These are phyloP conservation scores for Encarsia formosa DNA, from an alignment of 2,888 invertebrate species.

Conservation along the genomic window DNA sequence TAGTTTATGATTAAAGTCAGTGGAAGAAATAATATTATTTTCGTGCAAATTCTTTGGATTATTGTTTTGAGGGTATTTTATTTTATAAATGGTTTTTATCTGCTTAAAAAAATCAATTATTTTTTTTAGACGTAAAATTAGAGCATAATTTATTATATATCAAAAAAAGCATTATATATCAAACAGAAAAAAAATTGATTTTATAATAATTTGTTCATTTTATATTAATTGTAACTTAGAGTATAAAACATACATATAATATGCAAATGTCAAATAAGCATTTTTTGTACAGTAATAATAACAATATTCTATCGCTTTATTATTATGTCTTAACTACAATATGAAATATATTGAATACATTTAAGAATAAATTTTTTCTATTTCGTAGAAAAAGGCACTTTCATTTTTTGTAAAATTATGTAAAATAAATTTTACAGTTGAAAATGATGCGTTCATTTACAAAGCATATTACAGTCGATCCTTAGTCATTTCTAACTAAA, in stretches of 20 bases:
- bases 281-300: slow-evolving; percentile 27
- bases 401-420: slow-evolving; percentile 26
- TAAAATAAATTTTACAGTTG: slow-evolving; percentile 24
- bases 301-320: slow-evolving; percentile 14
- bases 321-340: slow-evolving; percentile 18
- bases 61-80: no score
- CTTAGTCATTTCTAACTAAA: slow-evolving; percentile 9
- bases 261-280: slow-evolving; percentile 20
- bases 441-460: slow-evolving; percentile 42
- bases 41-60: no score
- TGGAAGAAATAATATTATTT: no score
- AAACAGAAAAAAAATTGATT: slow-evolving; percentile 1
- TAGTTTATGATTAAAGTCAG: slow-evolving; percentile 1
- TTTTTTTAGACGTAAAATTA: slow-evolving; percentile 8
- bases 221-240: slow-evolving; percentile 22
- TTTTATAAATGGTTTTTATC: no score
- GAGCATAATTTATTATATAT: slow-evolving; percentile 10
- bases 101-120: slow-evolving; percentile 3
- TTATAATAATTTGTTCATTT: slow-evolving; percentile 13
- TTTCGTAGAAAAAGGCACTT: slow-evolving; percentile 19
- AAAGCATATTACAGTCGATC: slow-evolving; percentile 35
- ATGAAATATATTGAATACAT: slow-evolving; percentile 14
- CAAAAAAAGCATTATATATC: slow-evolving; percentile 2
- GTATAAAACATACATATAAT: slow-evolving; percentile 22
- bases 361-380: slow-evolving; percentile 24